A percentile compares a stretch with the other conserved stretches of the same genome.
These are phyloP conservation scores for Bathybates hornii DNA, from an alignment of 2,113 vertebrate species.

Conservation along the genomic window DNA sequence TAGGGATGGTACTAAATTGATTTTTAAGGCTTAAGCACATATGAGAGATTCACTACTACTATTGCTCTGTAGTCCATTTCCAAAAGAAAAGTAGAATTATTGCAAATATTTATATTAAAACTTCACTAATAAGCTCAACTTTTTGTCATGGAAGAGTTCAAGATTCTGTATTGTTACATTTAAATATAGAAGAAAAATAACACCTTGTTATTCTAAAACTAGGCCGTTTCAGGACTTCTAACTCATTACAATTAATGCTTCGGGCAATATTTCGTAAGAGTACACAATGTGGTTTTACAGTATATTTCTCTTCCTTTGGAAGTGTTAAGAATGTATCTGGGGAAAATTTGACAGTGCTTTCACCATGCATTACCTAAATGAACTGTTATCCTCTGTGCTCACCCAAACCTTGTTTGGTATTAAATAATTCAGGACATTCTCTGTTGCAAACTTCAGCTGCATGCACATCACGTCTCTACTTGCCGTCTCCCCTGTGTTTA, in stretches of 20 bases:
- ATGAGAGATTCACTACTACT: neutral
- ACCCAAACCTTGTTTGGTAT: constrained; percentile 58
- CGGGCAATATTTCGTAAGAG: neutral
- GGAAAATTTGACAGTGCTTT: constrained; percentile 42
- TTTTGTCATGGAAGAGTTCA: neutral
- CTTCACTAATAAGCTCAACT: neutral
- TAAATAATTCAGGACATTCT: constrained; percentile 65
- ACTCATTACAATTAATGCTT: constrained; percentile 12
- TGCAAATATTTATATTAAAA: neutral
- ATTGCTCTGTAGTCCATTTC: neutral
- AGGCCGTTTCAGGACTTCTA: neutral
- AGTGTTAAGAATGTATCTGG: constrained; percentile 27
- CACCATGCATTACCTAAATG: constrained; percentile 59
- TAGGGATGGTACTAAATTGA: constrained; percentile 16
- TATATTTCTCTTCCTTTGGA: constrained; percentile 14
- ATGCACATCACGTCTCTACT: constrained; percentile 53
- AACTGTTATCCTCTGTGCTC: constrained; percentile 55
- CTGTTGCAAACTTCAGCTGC: constrained; percentile 41
- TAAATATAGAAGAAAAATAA: neutral
- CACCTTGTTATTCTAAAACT: neutral
- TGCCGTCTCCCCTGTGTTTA: constrained; percentile 26
- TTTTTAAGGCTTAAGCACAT: constrained; percentile 18
- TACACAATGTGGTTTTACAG: neutral
- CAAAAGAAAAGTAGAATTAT: neutral
- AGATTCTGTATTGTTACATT: neutral